Percentiles rank a stretch among this genome's conserved stretches.
Conservation (phyloP, 92 coral and sea anemone genomes). For the Anthopleura xanthogrammica region DNA sequence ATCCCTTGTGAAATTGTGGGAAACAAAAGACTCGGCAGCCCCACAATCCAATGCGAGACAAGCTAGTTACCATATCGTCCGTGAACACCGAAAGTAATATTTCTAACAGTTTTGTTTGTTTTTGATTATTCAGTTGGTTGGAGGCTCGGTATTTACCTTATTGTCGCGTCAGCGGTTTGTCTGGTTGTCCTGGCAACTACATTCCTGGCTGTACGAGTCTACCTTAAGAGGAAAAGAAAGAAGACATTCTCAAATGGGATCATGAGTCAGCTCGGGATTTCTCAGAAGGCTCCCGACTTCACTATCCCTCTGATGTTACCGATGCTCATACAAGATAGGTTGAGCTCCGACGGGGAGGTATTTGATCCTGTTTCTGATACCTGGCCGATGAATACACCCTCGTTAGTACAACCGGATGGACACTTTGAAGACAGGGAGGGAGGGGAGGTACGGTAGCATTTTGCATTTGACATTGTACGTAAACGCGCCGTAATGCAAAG, state of each 20-base stretch:
- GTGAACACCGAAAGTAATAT: neutral
- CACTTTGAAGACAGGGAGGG: conserved; percentile 7
- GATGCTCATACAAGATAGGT: conserved; percentile 50
- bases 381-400: conserved; percentile 6
- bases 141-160: conserved; percentile 36
- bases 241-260: conserved; percentile 20
- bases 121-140: conserved; percentile 14
- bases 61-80: no score
- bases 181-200: conserved; percentile 13
- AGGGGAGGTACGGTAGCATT: conserved; percentile 17
- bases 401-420: conserved; percentile 19
- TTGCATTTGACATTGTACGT: neutral
- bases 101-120: neutral
- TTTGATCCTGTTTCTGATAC: conserved; percentile 24
- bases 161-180: conserved; percentile 25
- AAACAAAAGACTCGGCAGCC: no score
- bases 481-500: no score
- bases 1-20: no score
- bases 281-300: conserved; percentile 38
- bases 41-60: no score
- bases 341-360: conserved; percentile 35
- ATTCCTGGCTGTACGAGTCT: conserved; percentile 24
- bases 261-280: conserved; percentile 27
- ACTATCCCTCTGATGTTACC: conserved; percentile 52
- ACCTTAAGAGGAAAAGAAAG: conserved; percentile 8